Evolutionary conservation across 2,888 invertebrate genomes (phyloP).

Genomic region (Apoderus coryli): DNA sequence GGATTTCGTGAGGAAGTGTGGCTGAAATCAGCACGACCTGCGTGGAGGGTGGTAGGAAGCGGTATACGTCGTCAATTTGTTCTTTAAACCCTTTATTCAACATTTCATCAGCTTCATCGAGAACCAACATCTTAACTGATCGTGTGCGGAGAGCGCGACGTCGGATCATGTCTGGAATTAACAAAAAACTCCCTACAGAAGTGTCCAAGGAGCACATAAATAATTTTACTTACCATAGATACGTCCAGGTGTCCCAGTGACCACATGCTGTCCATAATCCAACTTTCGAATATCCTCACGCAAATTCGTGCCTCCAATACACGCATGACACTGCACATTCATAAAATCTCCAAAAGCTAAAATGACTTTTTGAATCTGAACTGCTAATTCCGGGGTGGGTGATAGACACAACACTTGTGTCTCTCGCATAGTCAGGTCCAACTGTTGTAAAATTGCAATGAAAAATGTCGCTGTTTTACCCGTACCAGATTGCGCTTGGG

Average conservation of each 20-base stretch:
- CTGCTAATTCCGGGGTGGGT: constrained; percentile 94
- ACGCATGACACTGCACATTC: constrained; percentile 98
- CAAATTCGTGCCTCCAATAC: constrained; percentile 97
- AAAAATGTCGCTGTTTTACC: constrained; percentile 99
- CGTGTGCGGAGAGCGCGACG: constrained; percentile 74
- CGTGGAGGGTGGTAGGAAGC: constrained; percentile 93
- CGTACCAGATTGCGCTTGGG: constrained; percentile 97
- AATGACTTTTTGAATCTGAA: constrained; percentile 94
- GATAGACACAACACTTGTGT: constrained; percentile 88
- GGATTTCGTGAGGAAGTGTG: constrained; percentile 95
- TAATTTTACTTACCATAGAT: constrained; percentile 86
- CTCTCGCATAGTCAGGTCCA: constrained; percentile 86
- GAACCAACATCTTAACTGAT: constrained; percentile 90
- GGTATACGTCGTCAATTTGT: constrained; percentile 98
- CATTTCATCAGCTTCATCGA: constrained; percentile 99
- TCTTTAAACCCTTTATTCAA: constrained; percentile 98
- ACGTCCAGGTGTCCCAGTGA: constrained; percentile 96
- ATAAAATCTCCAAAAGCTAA: constrained; percentile 93
- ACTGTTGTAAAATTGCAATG: constrained; percentile 82
- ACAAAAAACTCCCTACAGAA: neutral
- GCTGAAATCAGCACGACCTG: constrained; percentile 95
- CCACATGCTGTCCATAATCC: constrained; percentile 98
- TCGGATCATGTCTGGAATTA: constrained; percentile 75
- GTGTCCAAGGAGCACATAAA: neutral
- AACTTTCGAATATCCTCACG: constrained; percentile 97